Percentiles rank a stretch among this genome's conserved stretches.
Conservation (phyloP, 2,888 invertebrate species). For the Sesamia inferens region DNA sequence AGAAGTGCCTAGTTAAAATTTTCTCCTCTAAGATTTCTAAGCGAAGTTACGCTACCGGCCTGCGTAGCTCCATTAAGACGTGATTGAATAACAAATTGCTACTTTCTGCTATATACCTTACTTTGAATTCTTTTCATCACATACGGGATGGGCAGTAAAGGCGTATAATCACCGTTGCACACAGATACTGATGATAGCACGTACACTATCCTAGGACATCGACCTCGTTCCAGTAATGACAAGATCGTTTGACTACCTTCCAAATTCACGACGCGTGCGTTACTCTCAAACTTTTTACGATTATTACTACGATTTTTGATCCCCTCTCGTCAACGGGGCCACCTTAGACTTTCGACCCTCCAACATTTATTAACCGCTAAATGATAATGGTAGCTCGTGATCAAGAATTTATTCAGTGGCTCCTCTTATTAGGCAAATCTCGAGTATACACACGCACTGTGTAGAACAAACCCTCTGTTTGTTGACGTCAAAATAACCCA, state of each 20-base stretch:
- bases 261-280: conserved; percentile 84
- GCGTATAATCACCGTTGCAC: conserved; percentile 56
- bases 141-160: conserved; percentile 55
- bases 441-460: conserved; percentile 57
- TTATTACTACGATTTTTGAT: conserved; percentile 87
- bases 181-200: conserved; percentile 69
- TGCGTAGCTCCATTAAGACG: conserved; percentile 57
- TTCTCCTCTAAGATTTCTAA: conserved; percentile 40
- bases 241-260: conserved; percentile 79
- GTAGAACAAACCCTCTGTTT: conserved; percentile 46
- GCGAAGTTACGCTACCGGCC: conserved; percentile 37
- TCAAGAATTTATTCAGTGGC: conserved; percentile 78
- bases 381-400: conserved; percentile 83
- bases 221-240: conserved; percentile 77
- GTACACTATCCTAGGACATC: conserved; percentile 68
- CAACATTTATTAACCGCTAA: conserved; percentile 86
- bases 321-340: conserved; percentile 77
- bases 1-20: conserved; percentile 37
- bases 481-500: conserved; percentile 62
- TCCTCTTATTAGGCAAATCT: conserved; percentile 70
- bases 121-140: conserved; percentile 59
- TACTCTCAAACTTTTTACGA: conserved; percentile 87
- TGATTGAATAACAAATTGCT: conserved; percentile 64
- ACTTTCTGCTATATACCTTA: conserved; percentile 50
- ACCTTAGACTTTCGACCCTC: conserved; percentile 80